Evolutionary conservation across 2,797 vertebrate genomes (phyloP).

Genomic region (Sciaenops ocellatus): DNA sequence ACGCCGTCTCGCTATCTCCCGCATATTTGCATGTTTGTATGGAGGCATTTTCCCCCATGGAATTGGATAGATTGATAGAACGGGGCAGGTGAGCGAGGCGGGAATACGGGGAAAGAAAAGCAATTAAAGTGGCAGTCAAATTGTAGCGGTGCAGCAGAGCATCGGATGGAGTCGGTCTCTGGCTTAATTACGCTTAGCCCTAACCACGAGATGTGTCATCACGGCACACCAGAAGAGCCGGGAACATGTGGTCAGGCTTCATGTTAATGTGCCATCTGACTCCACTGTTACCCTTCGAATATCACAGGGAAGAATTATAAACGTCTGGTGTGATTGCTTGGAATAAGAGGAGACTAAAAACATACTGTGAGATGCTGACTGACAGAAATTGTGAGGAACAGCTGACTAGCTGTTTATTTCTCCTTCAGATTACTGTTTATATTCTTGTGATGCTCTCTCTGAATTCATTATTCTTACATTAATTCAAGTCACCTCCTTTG

Average conservation of each 20-base stretch:
- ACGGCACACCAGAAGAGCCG: slow-evolving; percentile 35
- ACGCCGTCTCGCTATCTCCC: slow-evolving; percentile 21
- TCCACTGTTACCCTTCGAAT: slow-evolving; percentile 1
- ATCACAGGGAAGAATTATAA: not conserved
- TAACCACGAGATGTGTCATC: slow-evolving; percentile 50
- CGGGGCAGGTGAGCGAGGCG: slow-evolving; percentile 55
- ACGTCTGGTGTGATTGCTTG: not conserved
- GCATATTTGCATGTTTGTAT: slow-evolving; percentile 76
- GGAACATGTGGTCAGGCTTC: slow-evolving; percentile 51
- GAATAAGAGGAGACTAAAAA: slow-evolving; percentile 1
- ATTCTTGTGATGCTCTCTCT: not conserved
- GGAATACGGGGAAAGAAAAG: slow-evolving; percentile 76
- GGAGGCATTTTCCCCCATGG: slow-evolving; percentile 58
- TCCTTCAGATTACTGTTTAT: not conserved
- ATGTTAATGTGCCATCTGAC: slow-evolving; percentile 36
- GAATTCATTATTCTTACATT: slow-evolving; percentile 4
- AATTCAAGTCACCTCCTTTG: not conserved
- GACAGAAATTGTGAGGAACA: not conserved
- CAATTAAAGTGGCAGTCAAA: slow-evolving; percentile 79
- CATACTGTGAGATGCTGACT: slow-evolving; percentile 2
- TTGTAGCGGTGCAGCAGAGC: slow-evolving; percentile 66
- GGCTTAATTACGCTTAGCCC: slow-evolving; percentile 73
- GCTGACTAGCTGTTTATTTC: slow-evolving; percentile 1
- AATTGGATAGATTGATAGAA: slow-evolving; percentile 76
- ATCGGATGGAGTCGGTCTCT: slow-evolving; percentile 65